Percentiles rank a stretch among this genome's conserved stretches.
Evolutionary conservation across 1,140 invertebrate species (phyloP).

Genomic region (Drosophila ogumai): DNA sequence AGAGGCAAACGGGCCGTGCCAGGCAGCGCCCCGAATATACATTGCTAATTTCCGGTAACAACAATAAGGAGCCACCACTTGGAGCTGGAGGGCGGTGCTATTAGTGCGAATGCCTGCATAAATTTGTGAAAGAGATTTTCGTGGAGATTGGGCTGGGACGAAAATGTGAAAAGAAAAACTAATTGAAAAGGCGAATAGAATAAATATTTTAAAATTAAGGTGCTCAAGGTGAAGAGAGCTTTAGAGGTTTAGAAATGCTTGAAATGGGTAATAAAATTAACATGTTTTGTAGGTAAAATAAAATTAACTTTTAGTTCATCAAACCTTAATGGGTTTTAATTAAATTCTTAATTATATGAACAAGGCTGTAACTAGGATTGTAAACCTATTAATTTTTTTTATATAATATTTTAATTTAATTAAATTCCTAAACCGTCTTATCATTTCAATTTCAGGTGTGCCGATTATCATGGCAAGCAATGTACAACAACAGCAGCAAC

Average conservation of each 20-base stretch:
- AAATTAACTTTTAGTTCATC: neutral
- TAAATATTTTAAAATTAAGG: conserved; percentile 2
- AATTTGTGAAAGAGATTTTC: conserved; percentile 30
- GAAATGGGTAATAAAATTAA: neutral
- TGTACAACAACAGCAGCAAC: conserved; percentile 75
- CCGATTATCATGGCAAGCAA: conserved; percentile 84
- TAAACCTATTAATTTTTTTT: too few relatives aligned
- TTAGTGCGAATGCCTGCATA: conserved; percentile 37
- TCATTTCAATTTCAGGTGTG: conserved; percentile 60
- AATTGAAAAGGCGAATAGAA: conserved; percentile 32
- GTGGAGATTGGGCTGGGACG: neutral
- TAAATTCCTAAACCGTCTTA: neutral
- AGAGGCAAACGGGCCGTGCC: conserved; percentile 18
- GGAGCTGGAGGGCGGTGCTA: conserved; percentile 16
- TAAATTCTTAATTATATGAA: neutral
- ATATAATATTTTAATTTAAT: too few relatives aligned
- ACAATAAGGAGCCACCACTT: conserved; percentile 38
- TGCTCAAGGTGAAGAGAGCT: neutral
- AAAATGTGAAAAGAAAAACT: conserved; percentile 13
- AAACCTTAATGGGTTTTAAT: neutral
- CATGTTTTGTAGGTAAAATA: neutral
- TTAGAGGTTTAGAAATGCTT: neutral
- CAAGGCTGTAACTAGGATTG: too few relatives aligned
- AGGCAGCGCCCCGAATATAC: conserved; percentile 41
- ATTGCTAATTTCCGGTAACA: conserved; percentile 61